These are phyloP conservation scores for Morelia viridis DNA, from an alignment of 2,797 vertebrate species.

Conservation along the genomic window DNA sequence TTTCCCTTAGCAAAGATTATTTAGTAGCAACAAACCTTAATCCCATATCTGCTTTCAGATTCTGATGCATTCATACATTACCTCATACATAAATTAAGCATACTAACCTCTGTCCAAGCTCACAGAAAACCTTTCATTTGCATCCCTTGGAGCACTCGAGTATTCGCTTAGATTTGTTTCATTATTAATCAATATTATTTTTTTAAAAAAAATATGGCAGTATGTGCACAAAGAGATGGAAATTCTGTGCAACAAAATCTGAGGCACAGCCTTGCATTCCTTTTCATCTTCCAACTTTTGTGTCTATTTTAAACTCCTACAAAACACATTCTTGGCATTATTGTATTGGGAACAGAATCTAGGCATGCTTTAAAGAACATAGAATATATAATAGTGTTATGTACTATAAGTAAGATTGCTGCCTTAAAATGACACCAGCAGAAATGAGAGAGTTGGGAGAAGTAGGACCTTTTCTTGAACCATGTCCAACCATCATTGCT, in stretches of 20 bases:
- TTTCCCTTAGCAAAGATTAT: conserved; percentile 62
- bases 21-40: conserved; percentile 56
- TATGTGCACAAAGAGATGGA: neutral
- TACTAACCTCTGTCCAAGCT: conserved; percentile 62
- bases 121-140: conserved; percentile 54
- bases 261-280: neutral
- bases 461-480: too few relatives aligned
- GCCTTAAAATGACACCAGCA: too few relatives aligned
- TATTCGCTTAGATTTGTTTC: conserved; percentile 58
- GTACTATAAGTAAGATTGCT: too few relatives aligned
- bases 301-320: too few relatives aligned
- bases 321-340: too few relatives aligned
- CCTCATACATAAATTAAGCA: conserved; percentile 70
- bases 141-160: conserved; percentile 44
- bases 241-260: neutral
- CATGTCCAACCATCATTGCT: too few relatives aligned
- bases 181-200: conserved; percentile 46
- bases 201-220: conserved; percentile 11
- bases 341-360: neutral
- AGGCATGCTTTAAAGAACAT: neutral
- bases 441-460: too few relatives aligned
- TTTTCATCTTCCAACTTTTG: neutral
- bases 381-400: too few relatives aligned
- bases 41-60: conserved; percentile 65
- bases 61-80: conserved; percentile 75